Conservation (phyloP, 1,140 invertebrate species). For the Brachionus manjavacas region DNA sequence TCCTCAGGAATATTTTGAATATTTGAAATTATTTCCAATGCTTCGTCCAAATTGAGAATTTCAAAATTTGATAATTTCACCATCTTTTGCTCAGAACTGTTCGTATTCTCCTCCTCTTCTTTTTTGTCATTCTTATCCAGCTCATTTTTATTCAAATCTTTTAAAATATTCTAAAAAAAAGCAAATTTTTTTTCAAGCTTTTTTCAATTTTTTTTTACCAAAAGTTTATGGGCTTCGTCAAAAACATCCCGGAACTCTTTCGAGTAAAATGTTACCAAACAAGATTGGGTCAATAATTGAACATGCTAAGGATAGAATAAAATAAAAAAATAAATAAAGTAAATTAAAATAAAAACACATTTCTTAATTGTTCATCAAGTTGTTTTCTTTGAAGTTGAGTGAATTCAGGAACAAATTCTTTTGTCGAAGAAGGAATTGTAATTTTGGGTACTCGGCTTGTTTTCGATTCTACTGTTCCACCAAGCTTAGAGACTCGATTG, state of each 20-base stretch:
- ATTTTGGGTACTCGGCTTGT: neutral
- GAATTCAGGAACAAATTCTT: conserved; percentile 16
- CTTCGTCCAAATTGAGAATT: conserved; percentile 2
- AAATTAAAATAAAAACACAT: neutral
- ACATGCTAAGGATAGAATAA: neutral
- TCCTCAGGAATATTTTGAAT: neutral
- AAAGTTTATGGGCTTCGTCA: neutral
- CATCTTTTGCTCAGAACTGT: neutral
- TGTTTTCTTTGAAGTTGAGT: neutral
- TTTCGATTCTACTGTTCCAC: neutral
- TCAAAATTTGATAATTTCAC: neutral
- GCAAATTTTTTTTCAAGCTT: neutral
- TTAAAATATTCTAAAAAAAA: neutral
- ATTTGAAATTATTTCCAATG: neutral
- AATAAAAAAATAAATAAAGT: neutral
- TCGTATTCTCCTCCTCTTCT: neutral
- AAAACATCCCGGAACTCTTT: conserved; percentile 2
- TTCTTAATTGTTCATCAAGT: conserved; percentile 39
- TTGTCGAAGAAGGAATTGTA: too few species aligned
- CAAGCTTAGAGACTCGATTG: neutral
- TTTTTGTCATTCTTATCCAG: neutral
- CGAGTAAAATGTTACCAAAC: neutral
- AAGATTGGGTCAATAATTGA: conserved; percentile 26
- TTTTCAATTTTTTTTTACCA: neutral
- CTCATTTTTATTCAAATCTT: neutral